Conservation (phyloP, 2,113 vertebrate genomes). For the Alexandromys fortis region DNA sequence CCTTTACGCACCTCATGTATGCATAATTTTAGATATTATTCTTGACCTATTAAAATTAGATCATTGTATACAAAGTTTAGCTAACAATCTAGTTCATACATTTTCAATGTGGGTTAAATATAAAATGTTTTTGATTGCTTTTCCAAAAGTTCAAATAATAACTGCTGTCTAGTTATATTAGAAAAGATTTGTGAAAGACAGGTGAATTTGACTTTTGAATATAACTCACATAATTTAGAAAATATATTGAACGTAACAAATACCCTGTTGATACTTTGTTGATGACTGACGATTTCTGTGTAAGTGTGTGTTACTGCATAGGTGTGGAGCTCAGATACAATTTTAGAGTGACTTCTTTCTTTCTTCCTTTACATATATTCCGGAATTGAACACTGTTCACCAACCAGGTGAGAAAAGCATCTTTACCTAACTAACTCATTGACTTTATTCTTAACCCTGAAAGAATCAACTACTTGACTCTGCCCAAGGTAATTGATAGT, state of each 20-base stretch:
- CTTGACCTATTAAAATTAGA: neutral
- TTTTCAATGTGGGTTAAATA: neutral
- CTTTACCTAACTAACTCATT: no score
- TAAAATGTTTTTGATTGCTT: neutral
- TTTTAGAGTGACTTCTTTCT: neutral
- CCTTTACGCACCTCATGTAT: neutral
- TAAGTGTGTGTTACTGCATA: no score
- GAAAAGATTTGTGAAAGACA: neutral
- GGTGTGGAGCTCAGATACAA: no score
- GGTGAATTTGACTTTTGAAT: neutral
- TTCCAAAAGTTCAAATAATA: neutral
- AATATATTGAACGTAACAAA: neutral
- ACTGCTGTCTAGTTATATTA: neutral
- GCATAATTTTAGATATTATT: neutral
- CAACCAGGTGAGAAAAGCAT: neutral
- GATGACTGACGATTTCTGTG: neutral
- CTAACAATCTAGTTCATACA: neutral
- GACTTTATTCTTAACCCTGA: neutral
- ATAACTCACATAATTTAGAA: neutral
- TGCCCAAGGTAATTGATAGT: no score
- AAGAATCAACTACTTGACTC: neutral
- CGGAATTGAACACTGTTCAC: neutral
- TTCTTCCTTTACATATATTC: neutral
- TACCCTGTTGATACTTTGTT: neutral
- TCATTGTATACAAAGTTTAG: neutral